phyloP scores from a whole-genome alignment of 2,888 invertebrate genomes.

The Andrena haemorrhoa region DNA sequence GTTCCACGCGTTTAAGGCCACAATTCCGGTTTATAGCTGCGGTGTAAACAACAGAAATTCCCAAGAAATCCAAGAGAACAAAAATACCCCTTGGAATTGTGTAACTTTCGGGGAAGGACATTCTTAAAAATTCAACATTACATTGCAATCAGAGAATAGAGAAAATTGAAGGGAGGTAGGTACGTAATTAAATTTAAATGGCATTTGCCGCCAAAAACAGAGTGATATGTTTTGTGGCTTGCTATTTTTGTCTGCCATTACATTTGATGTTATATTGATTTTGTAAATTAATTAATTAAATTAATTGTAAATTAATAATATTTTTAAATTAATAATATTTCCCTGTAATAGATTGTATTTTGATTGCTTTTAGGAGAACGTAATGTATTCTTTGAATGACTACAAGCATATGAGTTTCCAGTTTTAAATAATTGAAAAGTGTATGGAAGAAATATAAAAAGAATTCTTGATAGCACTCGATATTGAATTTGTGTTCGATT shows the following conservation, averaged over 20 bases:
- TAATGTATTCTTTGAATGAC: too few species aligned
- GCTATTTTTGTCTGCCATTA: neutral
- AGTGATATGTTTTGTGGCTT: neutral
- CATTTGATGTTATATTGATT: neutral
- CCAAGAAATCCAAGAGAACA: neutral
- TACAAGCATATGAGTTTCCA: too few species aligned
- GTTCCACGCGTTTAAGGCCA: neutral
- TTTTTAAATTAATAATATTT: too few species aligned
- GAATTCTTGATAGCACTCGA: too few species aligned
- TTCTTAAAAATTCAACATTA: neutral
- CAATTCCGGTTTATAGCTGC: neutral
- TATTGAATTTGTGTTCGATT: too few species aligned
- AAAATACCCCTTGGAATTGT: neutral
- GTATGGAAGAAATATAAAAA: too few species aligned
- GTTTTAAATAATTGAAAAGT: too few species aligned
- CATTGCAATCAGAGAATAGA: neutral
- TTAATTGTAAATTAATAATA: too few species aligned
- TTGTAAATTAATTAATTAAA: neutral
- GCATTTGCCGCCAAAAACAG: slow-evolving; percentile 23
- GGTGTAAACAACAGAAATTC: neutral
- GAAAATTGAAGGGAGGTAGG: neutral
- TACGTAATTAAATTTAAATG: slow-evolving; percentile 36
- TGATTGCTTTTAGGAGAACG: too few species aligned
- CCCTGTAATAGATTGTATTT: too few species aligned
- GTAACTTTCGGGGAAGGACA: neutral